Percentiles rank a stretch among this genome's conserved stretches.
Evolutionary conservation across 2,797 vertebrate genomes (phyloP).

Genomic region (Orestias chungarensis): DNA sequence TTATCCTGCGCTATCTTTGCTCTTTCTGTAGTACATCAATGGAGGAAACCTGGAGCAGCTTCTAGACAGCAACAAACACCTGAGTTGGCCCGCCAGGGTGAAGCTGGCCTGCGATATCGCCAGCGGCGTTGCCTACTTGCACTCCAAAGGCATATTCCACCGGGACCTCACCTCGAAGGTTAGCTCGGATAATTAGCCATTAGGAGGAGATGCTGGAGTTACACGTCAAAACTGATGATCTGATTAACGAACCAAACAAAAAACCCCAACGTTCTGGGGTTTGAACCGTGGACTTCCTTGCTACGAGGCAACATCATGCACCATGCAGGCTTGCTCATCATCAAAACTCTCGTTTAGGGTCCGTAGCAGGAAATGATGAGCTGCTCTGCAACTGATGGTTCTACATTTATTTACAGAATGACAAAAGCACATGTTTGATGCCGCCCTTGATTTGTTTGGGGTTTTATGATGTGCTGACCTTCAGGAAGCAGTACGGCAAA

Average conservation of each 20-base stretch:
- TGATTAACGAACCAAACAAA: background rate
- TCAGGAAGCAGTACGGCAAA: too few species aligned
- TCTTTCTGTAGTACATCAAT: constrained; percentile 91
- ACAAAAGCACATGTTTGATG: background rate
- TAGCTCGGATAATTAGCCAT: constrained; percentile 20
- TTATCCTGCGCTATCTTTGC: too few species aligned
- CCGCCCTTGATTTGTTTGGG: too few species aligned
- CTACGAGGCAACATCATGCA: too few species aligned
- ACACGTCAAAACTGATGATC: background rate
- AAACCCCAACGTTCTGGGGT: background rate
- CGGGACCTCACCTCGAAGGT: constrained; percentile 99
- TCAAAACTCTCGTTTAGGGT: too few species aligned
- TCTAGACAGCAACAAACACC: constrained; percentile 90
- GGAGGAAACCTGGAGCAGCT: constrained; percentile 97
- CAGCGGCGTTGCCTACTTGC: constrained; percentile 91
- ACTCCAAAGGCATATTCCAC: constrained; percentile 98
- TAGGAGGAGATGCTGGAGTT: constrained; percentile 11
- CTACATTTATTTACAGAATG: background rate
- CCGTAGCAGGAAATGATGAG: background rate
- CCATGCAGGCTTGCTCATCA: too few species aligned
- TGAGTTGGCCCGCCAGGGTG: constrained; percentile 90
- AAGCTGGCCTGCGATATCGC: constrained; percentile 91
- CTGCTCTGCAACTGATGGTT: background rate
- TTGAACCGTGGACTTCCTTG: too few species aligned
- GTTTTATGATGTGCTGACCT: too few species aligned